Conservation (phyloP, 2,113 vertebrate genomes). For the Rhadina sibilatrix region DNA sequence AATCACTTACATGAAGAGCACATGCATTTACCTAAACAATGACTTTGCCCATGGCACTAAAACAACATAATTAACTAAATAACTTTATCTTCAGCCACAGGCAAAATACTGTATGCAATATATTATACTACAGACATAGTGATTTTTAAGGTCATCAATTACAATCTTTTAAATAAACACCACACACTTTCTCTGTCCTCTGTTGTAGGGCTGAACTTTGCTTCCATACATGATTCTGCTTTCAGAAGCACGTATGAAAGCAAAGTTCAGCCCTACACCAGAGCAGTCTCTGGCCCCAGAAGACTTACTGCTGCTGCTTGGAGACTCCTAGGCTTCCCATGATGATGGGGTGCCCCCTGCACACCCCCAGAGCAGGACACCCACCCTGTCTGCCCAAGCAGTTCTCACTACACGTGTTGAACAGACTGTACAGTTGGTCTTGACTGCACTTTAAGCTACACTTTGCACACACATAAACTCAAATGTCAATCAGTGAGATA, state of each 20-base stretch:
- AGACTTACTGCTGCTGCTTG: accelerated
- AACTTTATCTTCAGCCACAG: background rate
- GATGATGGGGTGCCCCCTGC: background rate
- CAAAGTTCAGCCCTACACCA: background rate
- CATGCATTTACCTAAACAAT: background rate
- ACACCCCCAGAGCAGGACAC: background rate
- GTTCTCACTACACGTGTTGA: background rate
- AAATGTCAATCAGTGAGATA: background rate
- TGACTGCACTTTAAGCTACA: background rate
- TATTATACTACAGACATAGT: background rate
- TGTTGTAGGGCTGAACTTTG: background rate
- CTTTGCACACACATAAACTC: background rate
- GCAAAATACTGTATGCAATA: background rate
- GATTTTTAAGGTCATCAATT: background rate
- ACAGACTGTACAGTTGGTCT: background rate
- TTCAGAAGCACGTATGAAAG: background rate
- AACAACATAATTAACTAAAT: background rate
- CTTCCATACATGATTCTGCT: accelerated
- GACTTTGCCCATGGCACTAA: background rate
- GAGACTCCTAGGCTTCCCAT: background rate
- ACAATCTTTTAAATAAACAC: background rate
- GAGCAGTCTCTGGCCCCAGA: background rate
- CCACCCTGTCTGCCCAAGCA: background rate
- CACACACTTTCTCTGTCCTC: background rate
- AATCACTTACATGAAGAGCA: background rate